phyloP scores from a whole-genome alignment of 2,797 vertebrate species.

The Hirundo rustica region DNA sequence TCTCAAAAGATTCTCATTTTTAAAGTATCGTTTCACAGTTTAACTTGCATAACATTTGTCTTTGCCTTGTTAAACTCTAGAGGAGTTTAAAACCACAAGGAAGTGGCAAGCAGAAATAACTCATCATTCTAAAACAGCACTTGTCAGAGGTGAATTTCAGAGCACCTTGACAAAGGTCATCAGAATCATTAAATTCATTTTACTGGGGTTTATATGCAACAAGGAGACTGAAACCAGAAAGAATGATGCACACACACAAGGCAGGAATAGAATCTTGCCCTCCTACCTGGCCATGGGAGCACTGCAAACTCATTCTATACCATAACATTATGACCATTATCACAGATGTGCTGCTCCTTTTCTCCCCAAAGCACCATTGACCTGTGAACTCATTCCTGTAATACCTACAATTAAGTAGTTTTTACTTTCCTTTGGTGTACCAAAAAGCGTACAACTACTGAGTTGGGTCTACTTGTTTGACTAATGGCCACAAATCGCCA shows the following conservation, averaged over 20 bases:
- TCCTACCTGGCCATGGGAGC: background rate
- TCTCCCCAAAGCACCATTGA: background rate
- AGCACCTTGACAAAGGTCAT: background rate
- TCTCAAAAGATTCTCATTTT: background rate
- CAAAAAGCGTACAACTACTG: background rate
- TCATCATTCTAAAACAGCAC: background rate
- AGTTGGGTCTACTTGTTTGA: background rate
- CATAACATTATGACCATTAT: background rate
- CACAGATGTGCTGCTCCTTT: background rate
- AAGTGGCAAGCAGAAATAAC: background rate
- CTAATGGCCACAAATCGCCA: background rate
- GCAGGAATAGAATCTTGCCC: background rate
- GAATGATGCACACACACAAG: accelerated
- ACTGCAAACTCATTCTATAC: background rate
- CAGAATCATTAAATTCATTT: background rate
- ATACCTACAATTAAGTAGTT: background rate
- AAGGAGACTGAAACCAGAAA: background rate
- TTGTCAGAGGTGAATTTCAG: background rate
- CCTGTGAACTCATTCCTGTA: background rate
- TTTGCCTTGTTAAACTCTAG: background rate
- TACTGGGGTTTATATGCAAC: background rate
- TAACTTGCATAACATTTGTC: background rate
- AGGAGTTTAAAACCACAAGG: background rate
- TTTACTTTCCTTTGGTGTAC: background rate
- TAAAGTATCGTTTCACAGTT: background rate